Evolutionary conservation across 2,797 vertebrate genomes (phyloP).

Genomic region (Etheostoma perlongum): DNA sequence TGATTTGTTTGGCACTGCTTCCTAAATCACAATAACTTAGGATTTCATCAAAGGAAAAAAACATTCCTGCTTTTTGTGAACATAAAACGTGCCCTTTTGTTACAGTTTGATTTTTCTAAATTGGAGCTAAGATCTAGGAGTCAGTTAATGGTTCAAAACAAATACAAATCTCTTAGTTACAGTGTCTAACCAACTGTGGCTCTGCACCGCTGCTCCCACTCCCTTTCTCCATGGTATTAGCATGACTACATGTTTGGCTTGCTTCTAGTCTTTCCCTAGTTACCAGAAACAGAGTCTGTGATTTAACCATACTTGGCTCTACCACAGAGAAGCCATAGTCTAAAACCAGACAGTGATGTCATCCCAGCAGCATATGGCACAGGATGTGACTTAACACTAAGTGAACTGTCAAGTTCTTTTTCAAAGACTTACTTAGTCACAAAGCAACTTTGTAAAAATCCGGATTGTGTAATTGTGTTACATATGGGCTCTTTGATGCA

Average conservation of each 20-base stretch:
- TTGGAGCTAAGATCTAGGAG: slow-evolving; percentile 55
- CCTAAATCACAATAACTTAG: slow-evolving; percentile 62
- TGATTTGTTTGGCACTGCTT: slow-evolving; percentile 54
- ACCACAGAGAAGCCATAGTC: slow-evolving; percentile 78
- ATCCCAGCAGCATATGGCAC: slow-evolving; percentile 64
- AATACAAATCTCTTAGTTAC: slow-evolving; percentile 78
- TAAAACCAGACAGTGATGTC: slow-evolving; percentile 81
- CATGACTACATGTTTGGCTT: slow-evolving; percentile 82
- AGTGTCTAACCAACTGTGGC: slow-evolving; percentile 66
- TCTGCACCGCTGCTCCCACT: slow-evolving; percentile 44
- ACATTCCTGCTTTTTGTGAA: slow-evolving; percentile 36
- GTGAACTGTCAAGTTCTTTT: slow-evolving; percentile 51
- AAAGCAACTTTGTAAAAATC: slow-evolving; percentile 45
- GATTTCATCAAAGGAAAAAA: slow-evolving; percentile 61
- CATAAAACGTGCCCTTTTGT: slow-evolving; percentile 40
- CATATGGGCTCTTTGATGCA: slow-evolving; percentile 24
- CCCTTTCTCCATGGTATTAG: slow-evolving; percentile 70
- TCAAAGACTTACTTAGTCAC: slow-evolving; percentile 48
- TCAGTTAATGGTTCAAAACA: slow-evolving; percentile 68
- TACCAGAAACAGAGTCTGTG: slow-evolving; percentile 74
- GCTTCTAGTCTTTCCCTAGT: slow-evolving; percentile 74
- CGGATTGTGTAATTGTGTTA: slow-evolving; percentile 50
- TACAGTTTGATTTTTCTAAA: slow-evolving; percentile 32
- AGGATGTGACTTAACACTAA: slow-evolving; percentile 76
- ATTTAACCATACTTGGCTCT: slow-evolving; percentile 77